Base-by-base conservation (phyloP, 2,888 invertebrate species). In the Xestoiulus laeticollis region DNA sequence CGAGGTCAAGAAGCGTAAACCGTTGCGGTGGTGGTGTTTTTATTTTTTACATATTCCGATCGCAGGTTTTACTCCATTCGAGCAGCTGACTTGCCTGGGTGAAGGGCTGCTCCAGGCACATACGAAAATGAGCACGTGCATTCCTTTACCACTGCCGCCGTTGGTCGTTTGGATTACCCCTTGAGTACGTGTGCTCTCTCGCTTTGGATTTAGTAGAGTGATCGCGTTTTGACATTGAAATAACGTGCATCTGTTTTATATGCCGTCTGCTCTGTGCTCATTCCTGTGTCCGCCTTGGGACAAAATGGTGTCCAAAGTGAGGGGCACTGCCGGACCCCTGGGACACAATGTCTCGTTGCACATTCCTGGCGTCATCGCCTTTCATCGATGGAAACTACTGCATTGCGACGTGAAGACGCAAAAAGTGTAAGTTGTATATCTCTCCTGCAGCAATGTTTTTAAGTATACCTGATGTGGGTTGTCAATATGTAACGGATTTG, bases 271-370 rank as follows among this genome's bases (percentile, higher is more conserved):
- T 1, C 33, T 87, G n/a, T 87, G 87, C 44, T 85, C 87, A 4
- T 68, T 87, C 10, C 48, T 87, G 14, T 87, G 87, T 68, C 87
- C 87, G 68, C 87, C 87, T 19, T 87, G 87, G 87, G 87, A 87
- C 85, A 87, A 87, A 30, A 59, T 87, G 87, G 85, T 87, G 85
- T 10, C 87, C 53, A 87, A 87, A 85, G 22, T 87, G 85, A 44
- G 87, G 26, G 84, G 85, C 48, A 38, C 59, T 1, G 44, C 43
- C 14, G 87, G 84, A 19, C 85, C 87, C 26, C 43, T 87, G 26
- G 78, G 85, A 5, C 87, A 87, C 38, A 87, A 32, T 19, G 38
- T 87, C 32, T 85, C 87, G 22, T 16, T 87, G 85, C 85, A 87
- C 48, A 87, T 87, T 59, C 87, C 87, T 3, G 87, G 87, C 26